These are phyloP conservation scores for Hesperia comma DNA, from an alignment of 2,888 invertebrate genomes.

Conservation along the genomic window DNA sequence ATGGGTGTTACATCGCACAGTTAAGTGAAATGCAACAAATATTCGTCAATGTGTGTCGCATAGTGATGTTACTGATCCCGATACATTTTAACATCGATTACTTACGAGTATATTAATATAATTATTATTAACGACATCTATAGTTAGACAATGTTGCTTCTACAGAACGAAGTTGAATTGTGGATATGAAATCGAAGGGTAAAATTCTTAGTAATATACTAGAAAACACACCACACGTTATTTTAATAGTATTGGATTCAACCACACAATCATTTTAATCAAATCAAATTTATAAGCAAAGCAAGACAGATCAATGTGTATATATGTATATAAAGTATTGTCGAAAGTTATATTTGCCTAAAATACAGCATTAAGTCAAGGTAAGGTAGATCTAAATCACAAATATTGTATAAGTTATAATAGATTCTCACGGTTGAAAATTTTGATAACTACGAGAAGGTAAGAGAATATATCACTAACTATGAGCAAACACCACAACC, in stretches of 20 bases:
- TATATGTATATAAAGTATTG: constrained; percentile 7
- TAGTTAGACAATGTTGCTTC: constrained; percentile 1
- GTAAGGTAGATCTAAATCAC: constrained; percentile 18
- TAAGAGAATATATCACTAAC: constrained; percentile 27
- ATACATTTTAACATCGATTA: constrained; percentile 7
- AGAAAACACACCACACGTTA: not conserved
- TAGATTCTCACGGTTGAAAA: not conserved
- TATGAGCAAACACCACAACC: constrained; percentile 30
- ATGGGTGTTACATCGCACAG: constrained; percentile 21
- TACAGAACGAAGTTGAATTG: not conserved
- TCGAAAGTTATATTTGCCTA: constrained; percentile 25
- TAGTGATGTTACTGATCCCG: constrained; percentile 9
- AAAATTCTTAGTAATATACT: not conserved
- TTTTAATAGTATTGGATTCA: not conserved
- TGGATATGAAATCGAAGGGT: not conserved
- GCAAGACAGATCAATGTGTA: not conserved
- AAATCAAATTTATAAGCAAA: constrained; percentile 1
- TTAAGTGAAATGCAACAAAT: constrained; percentile 21
- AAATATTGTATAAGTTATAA: constrained; percentile 5
- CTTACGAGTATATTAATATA: not conserved
- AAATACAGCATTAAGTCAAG: constrained; percentile 23
- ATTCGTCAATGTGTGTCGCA: constrained; percentile 4
- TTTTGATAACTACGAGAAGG: not conserved
- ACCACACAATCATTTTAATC: not conserved
- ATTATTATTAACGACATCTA: constrained; percentile 3